Base-by-base conservation (phyloP, 2,113 vertebrate genomes). In the Melanotaenia duboulayi region DNA sequence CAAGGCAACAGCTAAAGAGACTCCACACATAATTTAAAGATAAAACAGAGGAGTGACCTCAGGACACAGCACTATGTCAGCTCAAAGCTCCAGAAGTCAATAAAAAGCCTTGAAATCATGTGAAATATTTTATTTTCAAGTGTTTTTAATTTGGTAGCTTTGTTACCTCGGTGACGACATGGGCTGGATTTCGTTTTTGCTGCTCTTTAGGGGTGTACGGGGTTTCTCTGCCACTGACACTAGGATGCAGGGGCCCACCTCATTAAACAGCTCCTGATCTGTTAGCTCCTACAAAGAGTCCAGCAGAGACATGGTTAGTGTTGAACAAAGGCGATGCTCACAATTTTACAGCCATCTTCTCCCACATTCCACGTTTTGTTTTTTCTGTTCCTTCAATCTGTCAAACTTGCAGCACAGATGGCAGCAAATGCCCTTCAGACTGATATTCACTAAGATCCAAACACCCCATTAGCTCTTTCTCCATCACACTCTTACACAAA, bases 191-290 rank as follows among this genome's bases (percentile, higher is more conserved):
- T 96, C 96, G 11, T 83, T 92, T 81, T 93, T 95, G 86, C 92
- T 93, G 74, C 79, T 95, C 90, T 96, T 96, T 90, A 96, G 78
- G 23, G 96, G 95, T 0, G 96, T 95, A 64, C 94, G 95, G 60
- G 95, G 91, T 91, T 96, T 97, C 72, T 97, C 96, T 6, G 95
- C 94, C 65, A 94, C 94, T 0, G 95, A 96, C 66, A 96, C 95
- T 0, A 86, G 95, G 76, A 95, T 94, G 76, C 88, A 90, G 8
- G 95, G 91, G 14, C 92, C 93, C 2, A 90, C 60, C 7, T 96
- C 96, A 0, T 90, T 88, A 48, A 94, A 94, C 77, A 92, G 82
- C 78, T 96, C 96, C 89, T 94, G 95, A 50, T 96, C 96, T 0
- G 91, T 91, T 11, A 94, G 74, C 72, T 97, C 95, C 96, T 96